Evolutionary conservation across 2,888 invertebrate genomes (phyloP), one percentile per base, ranked within the genome.

Genomic region (Pogonocherus hispidulus): DNA sequence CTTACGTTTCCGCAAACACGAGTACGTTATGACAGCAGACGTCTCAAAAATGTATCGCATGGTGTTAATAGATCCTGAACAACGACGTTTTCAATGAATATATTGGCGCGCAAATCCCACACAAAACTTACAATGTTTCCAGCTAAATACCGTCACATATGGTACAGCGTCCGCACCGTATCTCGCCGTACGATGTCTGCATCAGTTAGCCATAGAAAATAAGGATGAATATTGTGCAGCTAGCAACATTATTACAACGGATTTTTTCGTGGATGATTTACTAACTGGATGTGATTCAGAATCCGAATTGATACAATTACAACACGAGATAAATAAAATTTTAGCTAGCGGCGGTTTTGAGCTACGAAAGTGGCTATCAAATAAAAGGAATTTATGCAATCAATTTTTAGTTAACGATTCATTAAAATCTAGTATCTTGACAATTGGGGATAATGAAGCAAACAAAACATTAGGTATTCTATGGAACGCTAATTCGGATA

Each of bases 1-100:
- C 8, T 27, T 63, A 19, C 9, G 56, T n/a, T 67, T 66, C 63
- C 35, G 59, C 55, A 62, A 20, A 18, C 41, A 66, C 49, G 68
- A 49, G 68, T 63, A 63, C 60, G 75, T 71, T 16, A 51, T 67
- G 27, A 56, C 60, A 16, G 67, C 54, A 8, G 70, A 72, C 54
- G 65, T 72, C 11, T 49, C 51, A 16, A 70, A 68, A 37, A 72
- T 72, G 68, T 72, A 67, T 56, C 35, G 72, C 3, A 64, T 63
- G 59, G 56, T 65, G 8, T 46, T 37, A 22, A 44, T 71, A 20
- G 27, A 54, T 9, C 44, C 49, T 4, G 14, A 20, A 2, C 22
- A 71, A 1, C 32, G 49, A 6, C 1, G 14, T 9, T 65, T 32
- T 37, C 65, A 71, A 19, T 23, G 55, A 47, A 60, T 68, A 47